phyloP scores from a whole-genome alignment of 2,797 vertebrate genomes.

The Geotrypetes seraphini region DNA sequence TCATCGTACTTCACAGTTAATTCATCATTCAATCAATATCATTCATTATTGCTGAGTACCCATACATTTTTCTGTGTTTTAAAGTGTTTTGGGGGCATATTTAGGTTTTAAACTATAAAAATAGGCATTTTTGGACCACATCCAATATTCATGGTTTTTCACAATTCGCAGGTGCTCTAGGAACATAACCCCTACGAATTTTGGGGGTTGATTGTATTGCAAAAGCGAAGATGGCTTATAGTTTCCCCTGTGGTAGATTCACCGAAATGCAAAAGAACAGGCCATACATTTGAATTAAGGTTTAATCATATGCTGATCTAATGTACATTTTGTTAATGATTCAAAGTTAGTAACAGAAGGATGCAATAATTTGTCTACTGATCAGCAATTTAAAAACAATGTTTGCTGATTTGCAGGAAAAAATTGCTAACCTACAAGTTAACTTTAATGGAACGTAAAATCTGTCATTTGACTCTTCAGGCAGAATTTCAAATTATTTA shows the following conservation, averaged over 20 bases:
- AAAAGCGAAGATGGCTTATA: slow-evolving; percentile 3
- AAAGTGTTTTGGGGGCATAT: no score
- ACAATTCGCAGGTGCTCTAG: no score
- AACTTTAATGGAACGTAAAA: not conserved
- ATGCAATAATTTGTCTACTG: not conserved
- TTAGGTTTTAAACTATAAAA: no score
- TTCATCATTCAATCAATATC: no score
- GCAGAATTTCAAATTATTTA: not conserved
- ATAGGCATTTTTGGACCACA: no score
- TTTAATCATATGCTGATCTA: slow-evolving; percentile 9
- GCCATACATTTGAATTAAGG: slow-evolving; percentile 11
- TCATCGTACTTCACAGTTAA: no score
- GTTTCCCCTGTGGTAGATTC: slow-evolving; percentile 8
- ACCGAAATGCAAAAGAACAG: not conserved
- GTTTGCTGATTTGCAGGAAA: slow-evolving; percentile 2
- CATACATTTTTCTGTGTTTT: no score
- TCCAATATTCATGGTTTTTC: no score
- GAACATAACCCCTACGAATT: no score
- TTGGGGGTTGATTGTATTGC: no score
- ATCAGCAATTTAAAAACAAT: not conserved
- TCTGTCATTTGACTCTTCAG: not conserved
- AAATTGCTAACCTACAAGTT: not conserved
- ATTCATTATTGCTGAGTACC: no score
- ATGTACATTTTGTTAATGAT: not conserved
- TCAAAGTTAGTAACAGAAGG: not conserved